A percentile compares a stretch with the other conserved stretches of the same genome.
phyloP scores from a whole-genome alignment of 2,113 vertebrate genomes.

The Charina bottae region DNA sequence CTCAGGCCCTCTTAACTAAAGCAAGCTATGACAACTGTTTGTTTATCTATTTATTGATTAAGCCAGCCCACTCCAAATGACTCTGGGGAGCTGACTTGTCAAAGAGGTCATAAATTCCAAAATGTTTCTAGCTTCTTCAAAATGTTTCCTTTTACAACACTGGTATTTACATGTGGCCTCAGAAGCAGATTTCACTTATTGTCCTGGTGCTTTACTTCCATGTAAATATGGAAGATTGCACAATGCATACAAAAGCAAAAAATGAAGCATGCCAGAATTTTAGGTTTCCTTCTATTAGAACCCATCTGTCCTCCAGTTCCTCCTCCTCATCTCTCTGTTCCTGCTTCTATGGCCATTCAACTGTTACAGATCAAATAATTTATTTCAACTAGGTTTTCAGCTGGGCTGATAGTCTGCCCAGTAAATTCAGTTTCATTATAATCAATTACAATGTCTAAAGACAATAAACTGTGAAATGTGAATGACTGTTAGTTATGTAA shows the following conservation, averaged over 20 bases:
- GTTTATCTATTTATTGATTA: constrained; percentile 26
- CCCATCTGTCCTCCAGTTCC: not conserved
- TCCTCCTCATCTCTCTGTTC: not conserved
- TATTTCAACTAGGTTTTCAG: not conserved
- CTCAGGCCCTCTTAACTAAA: constrained; percentile 21
- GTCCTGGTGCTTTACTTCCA: not conserved
- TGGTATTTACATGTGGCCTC: not conserved
- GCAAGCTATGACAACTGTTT: constrained; percentile 26
- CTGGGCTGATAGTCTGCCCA: not conserved
- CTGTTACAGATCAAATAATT: not conserved
- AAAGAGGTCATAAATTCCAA: constrained; percentile 33
- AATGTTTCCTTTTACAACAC: not conserved
- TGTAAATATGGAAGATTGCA: not conserved
- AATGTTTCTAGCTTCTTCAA: constrained; percentile 46
- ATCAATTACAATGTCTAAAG: constrained; percentile 41
- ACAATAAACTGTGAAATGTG: constrained; percentile 33
- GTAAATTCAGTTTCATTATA: constrained; percentile 55
- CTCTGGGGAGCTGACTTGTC: constrained; percentile 22
- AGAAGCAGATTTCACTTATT: not conserved
- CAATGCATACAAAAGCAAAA: not conserved
- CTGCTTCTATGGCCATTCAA: not conserved
- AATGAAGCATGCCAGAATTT: not conserved
- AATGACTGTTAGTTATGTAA: constrained; percentile 45
- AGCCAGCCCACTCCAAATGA: not conserved
- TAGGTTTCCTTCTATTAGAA: not conserved